A percentile compares a stretch with the other conserved stretches of the same genome.
These are phyloP conservation scores for Perdita meconis DNA, from an alignment of 2,888 invertebrate species.

Conservation along the genomic window DNA sequence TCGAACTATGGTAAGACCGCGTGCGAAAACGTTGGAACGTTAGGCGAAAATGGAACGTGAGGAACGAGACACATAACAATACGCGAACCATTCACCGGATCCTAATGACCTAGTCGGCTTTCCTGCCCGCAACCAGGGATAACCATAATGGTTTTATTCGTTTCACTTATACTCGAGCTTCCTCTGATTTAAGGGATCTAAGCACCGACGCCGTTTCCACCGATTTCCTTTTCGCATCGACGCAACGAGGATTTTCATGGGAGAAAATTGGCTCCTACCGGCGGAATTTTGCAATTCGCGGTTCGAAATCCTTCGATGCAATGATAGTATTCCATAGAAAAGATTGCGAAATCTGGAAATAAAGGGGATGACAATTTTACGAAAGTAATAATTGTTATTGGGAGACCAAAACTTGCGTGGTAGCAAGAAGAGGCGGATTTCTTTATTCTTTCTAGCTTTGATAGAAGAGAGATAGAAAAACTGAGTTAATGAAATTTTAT, in stretches of 20 bases:
- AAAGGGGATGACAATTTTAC: too few relatives aligned
- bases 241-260: slow-evolving; percentile 14
- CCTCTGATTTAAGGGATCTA: slow-evolving; percentile 61
- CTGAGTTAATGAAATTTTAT: too few relatives aligned
- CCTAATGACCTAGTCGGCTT: slow-evolving; percentile 76
- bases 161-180: slow-evolving; percentile 75
- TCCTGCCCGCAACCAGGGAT: slow-evolving; percentile 67
- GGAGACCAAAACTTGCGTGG: too few relatives aligned
- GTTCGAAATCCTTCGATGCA: neutral
- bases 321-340: too few relatives aligned
- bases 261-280: slow-evolving; percentile 21
- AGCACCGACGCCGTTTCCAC: slow-evolving; percentile 9
- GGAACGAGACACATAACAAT: slow-evolving; percentile 46
- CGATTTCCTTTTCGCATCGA: slow-evolving; percentile 11
- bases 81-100: slow-evolving; percentile 69
- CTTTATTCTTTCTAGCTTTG: too few relatives aligned
- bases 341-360: too few relatives aligned
- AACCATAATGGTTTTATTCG: slow-evolving; percentile 78
- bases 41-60: slow-evolving; percentile 56
- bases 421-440: too few relatives aligned
- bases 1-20: slow-evolving; percentile 39
- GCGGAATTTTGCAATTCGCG: slow-evolving; percentile 6
- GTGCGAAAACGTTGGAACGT: slow-evolving; percentile 52
- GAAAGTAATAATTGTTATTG: too few relatives aligned
- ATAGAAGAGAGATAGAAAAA: too few relatives aligned